Evolutionary conservation across 1,140 invertebrate genomes (phyloP), one percentile per base, ranked within the genome.

Genomic region (Achatina immaculata): DNA sequence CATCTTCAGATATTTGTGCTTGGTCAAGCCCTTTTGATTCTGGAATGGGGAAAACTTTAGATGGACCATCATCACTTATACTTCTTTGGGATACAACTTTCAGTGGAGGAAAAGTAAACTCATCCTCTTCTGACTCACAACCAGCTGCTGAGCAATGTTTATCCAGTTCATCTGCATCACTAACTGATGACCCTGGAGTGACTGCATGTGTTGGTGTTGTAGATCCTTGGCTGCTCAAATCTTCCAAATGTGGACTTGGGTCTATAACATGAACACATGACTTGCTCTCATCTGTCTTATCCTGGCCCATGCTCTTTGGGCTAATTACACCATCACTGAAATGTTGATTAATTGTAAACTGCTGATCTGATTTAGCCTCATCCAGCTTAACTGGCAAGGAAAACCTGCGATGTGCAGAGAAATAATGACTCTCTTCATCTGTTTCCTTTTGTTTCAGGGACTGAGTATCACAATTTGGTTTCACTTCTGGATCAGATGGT

Each of bases 21-120:
- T 76, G 38, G 11, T 38, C 21, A 42, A 19, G 51, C 14, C 28
- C 74, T 14, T 14, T 28, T 36, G 45, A 51, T 38, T 16, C 3
- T 1, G 55, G 21, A 28, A 40, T 65, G 7, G 75, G 28, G 28
- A 78, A 78, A 1, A 78, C 75, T n/a, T 65, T 58, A 40, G 75
- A 34, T 21, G 55, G n/a, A 66, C n/a, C 7, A 58, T 11, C 31
- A 62, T 58, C 48, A 31, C 7, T 11, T 31, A 38, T 14, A 11
- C 19, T 6, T 9, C n/a, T 4, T 34, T 65, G 58, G 21, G 75
- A 65, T 3, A 65, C 75, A 40, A 65, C 28, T n/a, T 34, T 78
- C 38, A 78, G 24, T 9, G 75, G 75, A 1, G 75, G 75, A 31
- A 78, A 78, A 28, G 14, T n/a, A 55, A 65, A 78, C 19, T 65